Conservation (phyloP, 2,888 invertebrate genomes). For the Lobophora halterata region DNA sequence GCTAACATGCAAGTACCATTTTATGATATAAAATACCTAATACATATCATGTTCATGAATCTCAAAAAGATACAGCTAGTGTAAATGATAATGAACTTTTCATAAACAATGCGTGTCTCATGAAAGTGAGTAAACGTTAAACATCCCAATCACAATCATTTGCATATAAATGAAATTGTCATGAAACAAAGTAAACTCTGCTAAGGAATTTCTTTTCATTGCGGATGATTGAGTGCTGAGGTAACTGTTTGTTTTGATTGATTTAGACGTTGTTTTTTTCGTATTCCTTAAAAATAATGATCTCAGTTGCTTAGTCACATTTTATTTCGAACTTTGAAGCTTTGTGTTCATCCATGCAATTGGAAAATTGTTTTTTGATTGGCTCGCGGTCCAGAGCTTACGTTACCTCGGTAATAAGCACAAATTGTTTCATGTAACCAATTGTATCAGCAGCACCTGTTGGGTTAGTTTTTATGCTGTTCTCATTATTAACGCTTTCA, state of each 20-base stretch:
- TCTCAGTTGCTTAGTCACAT: constrained; percentile 35
- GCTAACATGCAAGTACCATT: too few species aligned
- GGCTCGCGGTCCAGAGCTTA: constrained; percentile 22
- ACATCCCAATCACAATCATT: constrained; percentile 32
- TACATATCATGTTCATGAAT: too few species aligned
- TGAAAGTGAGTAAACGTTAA: constrained; percentile 10
- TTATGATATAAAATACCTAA: too few species aligned
- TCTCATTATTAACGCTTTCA: constrained; percentile 47
- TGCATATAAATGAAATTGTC: constrained; percentile 48
- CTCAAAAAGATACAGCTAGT: too few species aligned
- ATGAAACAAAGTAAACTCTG: constrained; percentile 35
- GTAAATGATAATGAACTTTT: constrained; percentile 1
- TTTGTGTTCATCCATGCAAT: constrained; percentile 25
- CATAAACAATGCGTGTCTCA: constrained; percentile 8
- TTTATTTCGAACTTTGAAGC: constrained; percentile 23
- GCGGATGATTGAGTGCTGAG: constrained; percentile 46
- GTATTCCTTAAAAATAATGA: constrained; percentile 36
- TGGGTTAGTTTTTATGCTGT: constrained; percentile 50
- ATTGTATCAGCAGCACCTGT: constrained; percentile 43
- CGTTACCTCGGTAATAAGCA: constrained; percentile 26
- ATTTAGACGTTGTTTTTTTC: constrained; percentile 36
- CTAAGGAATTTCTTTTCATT: constrained; percentile 35
- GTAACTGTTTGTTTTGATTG: constrained; percentile 44
- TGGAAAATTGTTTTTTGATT: constrained; percentile 29
- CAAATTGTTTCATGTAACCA: constrained; percentile 39